Evolutionary conservation across 2,797 vertebrate genomes (phyloP), one percentile per base, ranked within the genome.

Genomic region (Bucorvus abyssinicus): DNA sequence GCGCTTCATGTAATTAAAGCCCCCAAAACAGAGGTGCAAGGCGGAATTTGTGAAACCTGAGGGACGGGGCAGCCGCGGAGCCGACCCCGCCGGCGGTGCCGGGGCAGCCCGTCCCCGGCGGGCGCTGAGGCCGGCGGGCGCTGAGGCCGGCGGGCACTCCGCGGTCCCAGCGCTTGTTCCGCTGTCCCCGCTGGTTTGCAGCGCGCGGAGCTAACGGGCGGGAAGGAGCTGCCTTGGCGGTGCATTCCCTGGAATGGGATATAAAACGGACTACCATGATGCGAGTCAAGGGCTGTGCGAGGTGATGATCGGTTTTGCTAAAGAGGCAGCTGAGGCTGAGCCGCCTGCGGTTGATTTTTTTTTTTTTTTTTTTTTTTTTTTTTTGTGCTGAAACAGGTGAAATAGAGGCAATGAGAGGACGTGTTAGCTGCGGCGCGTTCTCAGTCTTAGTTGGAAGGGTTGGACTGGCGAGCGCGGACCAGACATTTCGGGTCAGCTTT

Each of bases 351-450:
- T 22, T 79, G 16, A 0, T 18, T 32, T 27, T 12, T 10, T 13
- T 49, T 53, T n/a, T n/a, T n/a, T n/a, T n/a, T n/a, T n/a, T n/a
- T n/a, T n/a, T n/a, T n/a, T n/a, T n/a, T 26, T 30, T n/a, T 22
- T 59, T 74, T 74, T 21, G 15, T 47, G 32, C n/a, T 42, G 69
- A 57, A 93, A 47, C 90, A 94, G 83, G 90, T 94, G 95, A 67
- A 90, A 49, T 27, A 49, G 23, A 60, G 82, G 50, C 16, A 52
- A n/a, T 52, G 57, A 44, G 36, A 67, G 55, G 24, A 76, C 42
- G 23, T 10, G 59, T 49, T 61, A 45, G 67, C 49, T 64, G 32
- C 56, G 64, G 61, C 38, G 11, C 19, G 34, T 38, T 65, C 27
- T 70, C 38, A 74, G 45, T 59, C 52, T 24, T 61, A 76, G 70